Evolutionary conservation across 2,888 invertebrate species (phyloP).

Genomic region (Plagodis pulveraria): DNA sequence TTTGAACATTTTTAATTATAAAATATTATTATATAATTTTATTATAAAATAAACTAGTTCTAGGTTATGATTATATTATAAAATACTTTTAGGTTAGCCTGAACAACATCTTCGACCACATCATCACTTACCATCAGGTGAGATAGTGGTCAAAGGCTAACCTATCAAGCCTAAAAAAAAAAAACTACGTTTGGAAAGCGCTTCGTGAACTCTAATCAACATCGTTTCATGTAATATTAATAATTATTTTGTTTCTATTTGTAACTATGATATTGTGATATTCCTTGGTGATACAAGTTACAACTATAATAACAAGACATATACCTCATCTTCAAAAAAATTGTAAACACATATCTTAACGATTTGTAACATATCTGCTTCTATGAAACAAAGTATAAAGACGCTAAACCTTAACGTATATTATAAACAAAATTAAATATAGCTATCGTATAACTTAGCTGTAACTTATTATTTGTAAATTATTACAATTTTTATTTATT

Average conservation of each 20-base stretch:
- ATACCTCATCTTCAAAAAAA: slow-evolving; percentile 17
- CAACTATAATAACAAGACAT: background rate
- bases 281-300: background rate
- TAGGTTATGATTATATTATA: no score
- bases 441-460: slow-evolving; percentile 45
- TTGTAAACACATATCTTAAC: slow-evolving; percentile 57
- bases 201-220: no score
- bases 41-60: no score
- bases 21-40: no score
- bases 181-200: no score
- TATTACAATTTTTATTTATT: slow-evolving; percentile 53
- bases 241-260: background rate
- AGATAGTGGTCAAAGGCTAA: no score
- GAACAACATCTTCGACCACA: no score
- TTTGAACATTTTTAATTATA: no score
- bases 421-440: slow-evolving; percentile 41
- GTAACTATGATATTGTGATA: slow-evolving; percentile 9
- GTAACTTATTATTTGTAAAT: slow-evolving; percentile 46
- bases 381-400: slow-evolving; percentile 62
- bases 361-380: slow-evolving; percentile 72
- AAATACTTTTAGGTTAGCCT: no score
- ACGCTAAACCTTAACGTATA: slow-evolving; percentile 47
- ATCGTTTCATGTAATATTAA: background rate
- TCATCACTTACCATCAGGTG: no score
- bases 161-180: no score